Base-by-base conservation (phyloP, 2,888 invertebrate species). In the Eristalis tenax region DNA sequence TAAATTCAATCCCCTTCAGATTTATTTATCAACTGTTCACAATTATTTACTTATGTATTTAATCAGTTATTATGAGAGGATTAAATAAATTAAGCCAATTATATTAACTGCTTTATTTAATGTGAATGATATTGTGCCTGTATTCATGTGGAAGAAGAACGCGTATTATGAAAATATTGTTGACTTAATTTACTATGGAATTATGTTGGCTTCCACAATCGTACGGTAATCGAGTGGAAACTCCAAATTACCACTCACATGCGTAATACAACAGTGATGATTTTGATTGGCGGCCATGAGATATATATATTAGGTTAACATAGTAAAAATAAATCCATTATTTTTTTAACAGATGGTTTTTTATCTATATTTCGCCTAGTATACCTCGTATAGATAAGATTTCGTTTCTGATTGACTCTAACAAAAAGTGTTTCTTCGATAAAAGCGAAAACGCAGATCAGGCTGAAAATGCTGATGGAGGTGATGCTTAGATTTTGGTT, bases 21-120 rank as follows among this genome's bases (percentile, higher is more conserved):
- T 43, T 15, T 4, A 4, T 43, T 15, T 2, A 15, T n/a, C 15
- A n/a, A 4, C 15, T 4, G 3, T 15, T 0, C 43, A n/a, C 15
- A 15, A 32, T 32, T 32, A 2, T 43, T 15, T 15, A 4, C n/a
- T 43, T n/a, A 4, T 4, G 2, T 15, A 43, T 43, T 40, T 11
- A 40, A 1, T 32, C 23, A 15, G 4, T 18, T 4, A 32, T 43
- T 38, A 79, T 50, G 64, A 69, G 70, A 79, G 35, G 71, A 76
- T 73, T 64, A 50, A 77, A 43, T 4, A 15, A 15, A 2, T 4
- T 43, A 2, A 43, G 70, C 78, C 86, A 82, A 74, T 82, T 74
- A 69, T 65, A 66, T 70, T 82, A 74, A 77, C 78, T 82, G 77
- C 65, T 65, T 69, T 83, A 78, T 78, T 86, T 86, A 83, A 86